phyloP scores from a whole-genome alignment of 2,888 invertebrate species.

The Rhagonycha fulva region DNA sequence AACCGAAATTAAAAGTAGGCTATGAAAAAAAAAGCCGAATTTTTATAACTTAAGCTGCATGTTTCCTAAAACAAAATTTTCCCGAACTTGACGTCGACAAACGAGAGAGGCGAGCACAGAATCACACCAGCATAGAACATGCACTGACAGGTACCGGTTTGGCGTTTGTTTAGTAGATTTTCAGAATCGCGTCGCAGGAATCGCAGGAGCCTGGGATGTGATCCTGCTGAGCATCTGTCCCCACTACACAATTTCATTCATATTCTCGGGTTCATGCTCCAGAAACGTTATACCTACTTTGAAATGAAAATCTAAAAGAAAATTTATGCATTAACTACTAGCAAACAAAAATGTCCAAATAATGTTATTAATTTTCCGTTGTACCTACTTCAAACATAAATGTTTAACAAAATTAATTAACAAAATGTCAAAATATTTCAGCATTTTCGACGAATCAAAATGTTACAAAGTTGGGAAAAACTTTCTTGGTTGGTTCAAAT shows the following conservation, averaged over 20 bases:
- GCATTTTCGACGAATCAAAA: not conserved
- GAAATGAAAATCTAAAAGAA: not conserved
- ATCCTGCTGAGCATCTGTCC: conserved; percentile 23
- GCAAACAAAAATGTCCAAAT: not conserved
- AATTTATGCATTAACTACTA: not conserved
- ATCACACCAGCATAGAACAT: conserved; percentile 12
- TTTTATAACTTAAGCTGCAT: not conserved
- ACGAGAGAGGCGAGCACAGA: not conserved
- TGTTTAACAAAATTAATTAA: not conserved
- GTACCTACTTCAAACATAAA: not conserved
- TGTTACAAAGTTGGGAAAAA: not conserved
- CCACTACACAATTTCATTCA: conserved; percentile 20
- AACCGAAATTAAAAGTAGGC: not conserved
- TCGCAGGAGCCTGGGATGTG: conserved; percentile 27
- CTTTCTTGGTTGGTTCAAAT: not conserved
- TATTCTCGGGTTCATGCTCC: conserved; percentile 9
- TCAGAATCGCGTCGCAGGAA: conserved; percentile 26
- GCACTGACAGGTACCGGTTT: conserved; percentile 27
- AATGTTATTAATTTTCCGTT: not conserved
- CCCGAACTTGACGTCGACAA: not conserved
- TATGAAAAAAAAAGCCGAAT: not conserved
- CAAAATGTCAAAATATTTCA: not conserved
- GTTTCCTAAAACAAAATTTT: not conserved
- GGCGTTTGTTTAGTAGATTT: conserved; percentile 27
- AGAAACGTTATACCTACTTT: not conserved